These are phyloP conservation scores for Monomorium pharaonis DNA, from an alignment of 1,140 invertebrate genomes.

Conservation along the genomic window DNA sequence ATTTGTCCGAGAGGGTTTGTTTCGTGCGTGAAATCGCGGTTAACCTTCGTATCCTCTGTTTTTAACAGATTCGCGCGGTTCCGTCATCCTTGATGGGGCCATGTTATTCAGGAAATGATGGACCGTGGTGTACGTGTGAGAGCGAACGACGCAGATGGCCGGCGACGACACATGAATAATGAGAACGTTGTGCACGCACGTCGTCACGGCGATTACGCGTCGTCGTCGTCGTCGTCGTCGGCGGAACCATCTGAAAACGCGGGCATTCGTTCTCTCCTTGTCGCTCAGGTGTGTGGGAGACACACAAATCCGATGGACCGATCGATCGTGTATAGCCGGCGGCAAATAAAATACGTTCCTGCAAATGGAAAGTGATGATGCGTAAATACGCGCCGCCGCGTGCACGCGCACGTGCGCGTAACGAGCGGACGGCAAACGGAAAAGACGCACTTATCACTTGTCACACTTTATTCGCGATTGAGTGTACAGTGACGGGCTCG, in stretches of 20 bases:
- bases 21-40: neutral
- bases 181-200: slow-evolving; percentile 22
- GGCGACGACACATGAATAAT: slow-evolving; percentile 46
- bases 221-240: no score
- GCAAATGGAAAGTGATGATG: slow-evolving; percentile 62
- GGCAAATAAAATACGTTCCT: neutral
- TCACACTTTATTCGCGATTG: slow-evolving; percentile 34
- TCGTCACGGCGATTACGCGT: slow-evolving; percentile 4
- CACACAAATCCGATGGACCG: slow-evolving; percentile 35
- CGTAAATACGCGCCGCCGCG: slow-evolving; percentile 47
- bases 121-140: neutral
- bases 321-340: slow-evolving; percentile 21
- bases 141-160: slow-evolving; percentile 7
- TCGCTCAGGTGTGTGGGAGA: slow-evolving; percentile 9
- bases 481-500: neutral
- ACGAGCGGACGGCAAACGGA: slow-evolving; percentile 29
- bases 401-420: slow-evolving; percentile 61
- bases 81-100: neutral
- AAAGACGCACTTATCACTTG: slow-evolving; percentile 50
- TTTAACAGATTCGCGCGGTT: neutral
- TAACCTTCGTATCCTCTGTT: neutral
- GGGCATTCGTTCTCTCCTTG: slow-evolving; percentile 18
- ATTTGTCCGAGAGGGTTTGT: neutral
- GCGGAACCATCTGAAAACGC: neutral
- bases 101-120: neutral